phyloP scores from a whole-genome alignment of 2,113 vertebrate genomes.

The Aptenodytes forsteri region DNA sequence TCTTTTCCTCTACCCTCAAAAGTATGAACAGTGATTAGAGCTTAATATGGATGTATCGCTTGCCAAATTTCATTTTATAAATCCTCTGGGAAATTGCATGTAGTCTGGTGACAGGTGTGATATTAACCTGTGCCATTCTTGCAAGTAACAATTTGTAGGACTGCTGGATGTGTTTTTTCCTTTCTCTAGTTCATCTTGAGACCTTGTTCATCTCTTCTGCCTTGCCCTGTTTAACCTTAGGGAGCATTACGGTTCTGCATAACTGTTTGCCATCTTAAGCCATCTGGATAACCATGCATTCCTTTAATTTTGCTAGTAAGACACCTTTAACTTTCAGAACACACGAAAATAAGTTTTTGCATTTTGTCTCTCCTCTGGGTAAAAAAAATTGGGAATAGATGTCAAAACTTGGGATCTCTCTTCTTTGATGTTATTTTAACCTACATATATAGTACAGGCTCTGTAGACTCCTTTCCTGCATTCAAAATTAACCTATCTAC shows the following conservation, averaged over 20 bases:
- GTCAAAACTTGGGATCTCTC: background rate
- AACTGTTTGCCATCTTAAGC: background rate
- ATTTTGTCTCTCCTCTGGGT: background rate
- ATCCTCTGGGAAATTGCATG: background rate
- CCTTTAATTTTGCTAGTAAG: background rate
- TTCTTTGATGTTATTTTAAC: background rate
- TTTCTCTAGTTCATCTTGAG: background rate
- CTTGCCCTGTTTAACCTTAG: background rate
- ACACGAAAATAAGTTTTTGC: background rate
- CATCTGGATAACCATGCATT: background rate
- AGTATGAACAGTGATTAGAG: constrained; percentile 2
- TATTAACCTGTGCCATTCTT: constrained; percentile 10
- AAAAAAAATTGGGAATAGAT: background rate
- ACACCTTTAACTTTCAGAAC: background rate
- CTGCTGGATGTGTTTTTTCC: background rate
- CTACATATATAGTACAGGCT: background rate
- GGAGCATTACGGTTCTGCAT: background rate
- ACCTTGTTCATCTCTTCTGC: background rate
- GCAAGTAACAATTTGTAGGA: background rate
- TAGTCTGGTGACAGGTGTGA: background rate
- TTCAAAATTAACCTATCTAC: constrained; percentile 9
- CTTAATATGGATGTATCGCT: background rate
- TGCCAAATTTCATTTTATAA: background rate
- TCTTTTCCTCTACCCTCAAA: background rate
- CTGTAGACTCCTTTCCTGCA: background rate